Conservation (phyloP, 2,113 vertebrate genomes). For the Alces alces region DNA sequence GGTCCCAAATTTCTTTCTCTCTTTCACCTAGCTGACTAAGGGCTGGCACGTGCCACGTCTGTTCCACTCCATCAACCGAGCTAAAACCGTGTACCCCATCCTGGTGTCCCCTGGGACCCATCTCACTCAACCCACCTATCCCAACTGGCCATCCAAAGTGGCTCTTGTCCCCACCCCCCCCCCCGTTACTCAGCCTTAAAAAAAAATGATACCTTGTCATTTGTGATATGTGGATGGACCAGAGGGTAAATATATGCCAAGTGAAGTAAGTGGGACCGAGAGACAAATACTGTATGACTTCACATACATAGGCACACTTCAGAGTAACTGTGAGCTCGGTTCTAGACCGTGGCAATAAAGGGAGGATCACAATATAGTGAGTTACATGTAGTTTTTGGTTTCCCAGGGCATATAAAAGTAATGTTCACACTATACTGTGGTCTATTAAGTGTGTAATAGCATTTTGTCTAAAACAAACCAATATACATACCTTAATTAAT, state of each 20-base stretch:
- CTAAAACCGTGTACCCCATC: not conserved
- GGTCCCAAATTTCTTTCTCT: not conserved
- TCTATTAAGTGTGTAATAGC: not conserved
- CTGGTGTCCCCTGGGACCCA: not conserved
- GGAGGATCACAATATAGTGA: not conserved
- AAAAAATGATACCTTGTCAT: not conserved
- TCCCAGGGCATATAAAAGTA: not conserved
- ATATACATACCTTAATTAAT: not conserved
- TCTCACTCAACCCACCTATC: not conserved
- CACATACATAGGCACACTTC: not conserved
- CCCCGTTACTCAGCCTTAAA: not conserved
- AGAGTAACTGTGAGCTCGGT: not conserved
- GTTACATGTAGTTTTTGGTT: not conserved
- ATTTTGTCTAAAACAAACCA: not conserved
- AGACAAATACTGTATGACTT: not conserved
- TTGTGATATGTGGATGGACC: not conserved
- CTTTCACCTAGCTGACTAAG: not conserved
- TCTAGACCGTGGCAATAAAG: not conserved
- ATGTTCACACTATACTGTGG: not conserved
- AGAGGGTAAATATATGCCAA: not conserved
- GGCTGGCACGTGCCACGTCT: accelerated
- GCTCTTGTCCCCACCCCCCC: not conserved
- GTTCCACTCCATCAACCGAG: not conserved
- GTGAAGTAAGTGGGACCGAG: not conserved
- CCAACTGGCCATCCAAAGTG: not conserved